Evolutionary conservation across 2,113 vertebrate genomes (phyloP), one percentile per base, ranked within the genome.

Genomic region (Terrapene triunguis): DNA sequence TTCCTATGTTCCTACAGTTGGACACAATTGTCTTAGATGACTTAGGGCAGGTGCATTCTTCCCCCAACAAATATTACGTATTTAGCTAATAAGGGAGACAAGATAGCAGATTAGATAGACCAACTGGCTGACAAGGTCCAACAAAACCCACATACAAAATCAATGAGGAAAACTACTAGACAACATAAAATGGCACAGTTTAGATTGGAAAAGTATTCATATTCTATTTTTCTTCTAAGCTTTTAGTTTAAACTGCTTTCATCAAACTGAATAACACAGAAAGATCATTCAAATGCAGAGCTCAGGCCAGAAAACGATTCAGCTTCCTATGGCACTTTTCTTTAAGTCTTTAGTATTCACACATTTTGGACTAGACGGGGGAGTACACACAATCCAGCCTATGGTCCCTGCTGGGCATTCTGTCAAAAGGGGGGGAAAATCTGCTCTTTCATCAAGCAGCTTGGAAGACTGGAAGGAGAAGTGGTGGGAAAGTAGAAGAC

Each of bases 281-380:
- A 88, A 1, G 95, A 90, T 94, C 95, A 98, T 59, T 96, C 94
- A 94, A 91, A 96, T 85, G 83, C 97, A 96, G 87, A 97, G 88
- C 95, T 93, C 84, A 87, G 93, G 96, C 94, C 97, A 97, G 95
- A 94, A 97, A 94, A 92, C 97, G 98, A 98, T 88, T 98, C 97
- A 97, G 85, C 85, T 97, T 98, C 96, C 97, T 95, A 76, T 79
- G 93, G 90, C 84, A 90, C 81, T 21, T 0, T 55, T 47, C 55
- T 38, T 35, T 35, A 94, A 93, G 79, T 92, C 55, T 7, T 8
- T 54, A 62, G n/a, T 81, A 92, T 86, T 80, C 55, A 55, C 62
- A 69, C 6, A 69, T 35, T 69, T 69, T 69, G 62, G 62, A 69
- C 16, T 69, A 85, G 87, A 94, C 48, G 86, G 27, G 78, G 90